Evolutionary conservation across 1,140 invertebrate species (phyloP).

Genomic region (Drosophila littoralis): DNA sequence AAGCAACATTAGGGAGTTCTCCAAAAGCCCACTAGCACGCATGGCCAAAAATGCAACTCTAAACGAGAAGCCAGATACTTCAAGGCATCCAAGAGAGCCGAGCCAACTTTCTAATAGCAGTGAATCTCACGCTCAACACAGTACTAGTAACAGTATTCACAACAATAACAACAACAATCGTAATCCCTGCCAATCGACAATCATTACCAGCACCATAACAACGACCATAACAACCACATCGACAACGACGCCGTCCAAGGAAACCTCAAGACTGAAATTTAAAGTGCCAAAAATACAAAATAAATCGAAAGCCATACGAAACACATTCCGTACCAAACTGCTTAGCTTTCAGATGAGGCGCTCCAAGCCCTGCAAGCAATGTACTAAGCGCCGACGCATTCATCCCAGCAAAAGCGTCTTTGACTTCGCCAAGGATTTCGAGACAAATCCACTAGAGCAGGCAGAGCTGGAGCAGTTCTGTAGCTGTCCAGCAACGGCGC

Average conservation of each 20-base stretch:
- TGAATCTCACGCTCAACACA: constrained; percentile 32
- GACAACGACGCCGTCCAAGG: constrained; percentile 75
- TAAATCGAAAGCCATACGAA: constrained; percentile 81
- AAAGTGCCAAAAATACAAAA: constrained; percentile 83
- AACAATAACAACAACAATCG: constrained; percentile 50
- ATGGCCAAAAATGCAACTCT: constrained; percentile 47
- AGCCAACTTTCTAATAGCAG: constrained; percentile 41
- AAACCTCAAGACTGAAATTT: constrained; percentile 79
- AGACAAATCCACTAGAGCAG: constrained; percentile 24
- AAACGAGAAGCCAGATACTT: constrained; percentile 42
- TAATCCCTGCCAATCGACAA: constrained; percentile 51
- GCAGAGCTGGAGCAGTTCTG: constrained; percentile 64
- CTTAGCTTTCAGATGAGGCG: constrained; percentile 74
- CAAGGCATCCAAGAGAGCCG: constrained; percentile 2
- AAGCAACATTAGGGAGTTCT: constrained; percentile 80
- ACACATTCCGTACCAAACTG: constrained; percentile 80
- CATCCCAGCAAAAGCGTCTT: constrained; percentile 80
- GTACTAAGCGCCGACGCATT: constrained; percentile 76
- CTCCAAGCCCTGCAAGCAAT: constrained; percentile 73
- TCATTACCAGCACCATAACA: constrained; percentile 63
- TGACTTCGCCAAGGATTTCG: constrained; percentile 74
- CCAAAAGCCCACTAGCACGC: constrained; percentile 67
- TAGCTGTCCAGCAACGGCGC: constrained; percentile 46
- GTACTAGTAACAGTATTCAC: constrained; percentile 31
- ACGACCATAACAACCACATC: constrained; percentile 48